Evolutionary conservation across 2,888 invertebrate genomes (phyloP).

Genomic region (Cyrtodaria siliqua): DNA sequence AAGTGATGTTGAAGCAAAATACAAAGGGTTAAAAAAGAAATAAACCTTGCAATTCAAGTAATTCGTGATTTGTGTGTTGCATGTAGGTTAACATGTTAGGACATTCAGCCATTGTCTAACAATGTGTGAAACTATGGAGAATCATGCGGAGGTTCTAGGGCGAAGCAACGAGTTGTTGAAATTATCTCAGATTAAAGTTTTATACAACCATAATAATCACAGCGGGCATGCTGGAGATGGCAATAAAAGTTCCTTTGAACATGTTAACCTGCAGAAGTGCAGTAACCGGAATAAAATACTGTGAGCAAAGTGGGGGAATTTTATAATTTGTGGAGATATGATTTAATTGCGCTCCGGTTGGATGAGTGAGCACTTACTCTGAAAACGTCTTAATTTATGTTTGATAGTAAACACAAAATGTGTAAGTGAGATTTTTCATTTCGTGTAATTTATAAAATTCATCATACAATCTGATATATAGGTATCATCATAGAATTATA

Average conservation of each 20-base stretch:
- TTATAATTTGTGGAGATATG: slow-evolving; percentile 36
- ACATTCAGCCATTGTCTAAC: slow-evolving; percentile 17
- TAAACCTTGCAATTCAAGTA: no score
- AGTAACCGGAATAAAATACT: slow-evolving; percentile 27
- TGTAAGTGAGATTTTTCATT: no score
- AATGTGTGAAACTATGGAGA: slow-evolving; percentile 24
- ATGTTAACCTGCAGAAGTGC: slow-evolving; percentile 26
- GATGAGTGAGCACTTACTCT: background rate
- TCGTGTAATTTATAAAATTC: no score
- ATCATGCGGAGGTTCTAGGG: slow-evolving; percentile 2
- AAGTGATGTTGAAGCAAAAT: no score
- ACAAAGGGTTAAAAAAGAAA: no score
- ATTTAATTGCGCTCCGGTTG: slow-evolving; percentile 31
- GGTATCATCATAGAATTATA: no score
- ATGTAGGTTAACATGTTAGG: no score
- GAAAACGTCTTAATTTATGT: slow-evolving; percentile 35
- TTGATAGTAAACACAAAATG: background rate
- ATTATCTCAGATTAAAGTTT: slow-evolving; percentile 34
- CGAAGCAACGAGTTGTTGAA: slow-evolving; percentile 15
- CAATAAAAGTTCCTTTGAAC: slow-evolving; percentile 55
- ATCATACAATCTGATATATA: no score
- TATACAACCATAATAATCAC: slow-evolving; percentile 33
- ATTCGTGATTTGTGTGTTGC: no score
- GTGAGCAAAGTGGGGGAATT: slow-evolving; percentile 11
- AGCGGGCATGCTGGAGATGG: slow-evolving; percentile 7